Conservation (phyloP, 2,888 invertebrate genomes). For the Phania funesta region DNA sequence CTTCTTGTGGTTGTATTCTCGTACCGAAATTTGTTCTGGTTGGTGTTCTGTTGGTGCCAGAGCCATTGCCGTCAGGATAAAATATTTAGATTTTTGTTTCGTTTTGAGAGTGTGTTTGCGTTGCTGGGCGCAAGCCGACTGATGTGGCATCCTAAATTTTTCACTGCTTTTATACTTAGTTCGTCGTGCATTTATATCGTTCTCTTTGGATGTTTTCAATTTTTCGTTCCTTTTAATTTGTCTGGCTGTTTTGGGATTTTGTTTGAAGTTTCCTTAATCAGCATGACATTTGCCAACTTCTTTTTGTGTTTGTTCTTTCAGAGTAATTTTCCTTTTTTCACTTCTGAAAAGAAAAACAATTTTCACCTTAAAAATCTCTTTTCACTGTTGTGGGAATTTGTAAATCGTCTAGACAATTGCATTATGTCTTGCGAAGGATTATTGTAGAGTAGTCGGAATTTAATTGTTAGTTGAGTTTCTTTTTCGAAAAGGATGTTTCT, state of each 20-base stretch:
- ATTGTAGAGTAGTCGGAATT: background rate
- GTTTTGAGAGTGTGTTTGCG: background rate
- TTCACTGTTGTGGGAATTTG: background rate
- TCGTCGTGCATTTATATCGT: background rate
- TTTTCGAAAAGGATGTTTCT: background rate
- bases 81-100: background rate
- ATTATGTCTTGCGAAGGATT: background rate
- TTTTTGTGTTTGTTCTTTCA: background rate
- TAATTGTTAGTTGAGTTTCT: background rate
- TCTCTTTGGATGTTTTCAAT: background rate
- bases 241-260: background rate
- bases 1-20: constrained; percentile 63
- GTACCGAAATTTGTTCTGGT: constrained; percentile 41
- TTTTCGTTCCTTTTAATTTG: background rate
- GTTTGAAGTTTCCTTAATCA: background rate
- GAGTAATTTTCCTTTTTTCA: background rate
- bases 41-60: constrained; percentile 39
- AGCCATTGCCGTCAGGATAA: constrained; percentile 34
- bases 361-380: constrained; percentile 39
- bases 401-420: constrained; percentile 11
- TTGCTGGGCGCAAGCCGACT: constrained; percentile 39
- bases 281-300: constrained; percentile 19
- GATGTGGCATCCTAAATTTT: background rate
- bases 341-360: constrained; percentile 4
- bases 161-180: constrained; percentile 42